Evolutionary conservation across 2,888 invertebrate genomes (phyloP), one percentile per base, ranked within the genome.

Genomic region (Troglohyphantes excavatus): DNA sequence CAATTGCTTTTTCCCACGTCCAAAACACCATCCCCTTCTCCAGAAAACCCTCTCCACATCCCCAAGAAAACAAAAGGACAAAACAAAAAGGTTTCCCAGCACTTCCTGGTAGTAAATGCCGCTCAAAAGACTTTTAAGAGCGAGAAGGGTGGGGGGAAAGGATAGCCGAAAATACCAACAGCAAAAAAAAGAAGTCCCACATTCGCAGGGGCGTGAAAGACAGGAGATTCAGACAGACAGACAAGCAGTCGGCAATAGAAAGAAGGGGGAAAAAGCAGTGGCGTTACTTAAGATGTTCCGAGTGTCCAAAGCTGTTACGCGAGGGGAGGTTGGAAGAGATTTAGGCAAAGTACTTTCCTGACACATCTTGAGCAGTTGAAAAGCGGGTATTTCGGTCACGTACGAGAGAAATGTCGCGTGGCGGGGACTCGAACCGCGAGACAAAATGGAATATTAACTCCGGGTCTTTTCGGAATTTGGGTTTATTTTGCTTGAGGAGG

Each of bases 361-460:
- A 67, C 84, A 78, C 78, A 67, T 75, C 53, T 29, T 27, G 53
- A 53, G 39, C 7, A 43, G 21, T n/a, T 59, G 17, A 63, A 23
- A 46, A 76, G 61, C 3, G 39, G 27, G 65, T 78, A 78, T 86
- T 68, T 68, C 21, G 59, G 85, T 86, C 85, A 86, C 85, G 85
- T 86, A 59, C 68, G 9, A 17, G 27, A 13, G 85, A 78, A 86
- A 86, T 86, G 85, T 78, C 76, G 76, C 76, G 76, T 86, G 46
- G 76, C 19, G 27, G 43, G 61, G 67, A 6, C 33, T 53, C 68
- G 11, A 23, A 17, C 9, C 27, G 72, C 27, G 61, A 65, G 65
- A 65, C 83, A 83, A 83, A 83, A 83, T 83, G 73, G 73, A 83
- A 83, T 83, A 83, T 83, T 83, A 83, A 83, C 83, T 83, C 73